These are phyloP conservation scores for Drosophila mayri DNA, from an alignment of 1,140 invertebrate genomes.

Conservation along the genomic window DNA sequence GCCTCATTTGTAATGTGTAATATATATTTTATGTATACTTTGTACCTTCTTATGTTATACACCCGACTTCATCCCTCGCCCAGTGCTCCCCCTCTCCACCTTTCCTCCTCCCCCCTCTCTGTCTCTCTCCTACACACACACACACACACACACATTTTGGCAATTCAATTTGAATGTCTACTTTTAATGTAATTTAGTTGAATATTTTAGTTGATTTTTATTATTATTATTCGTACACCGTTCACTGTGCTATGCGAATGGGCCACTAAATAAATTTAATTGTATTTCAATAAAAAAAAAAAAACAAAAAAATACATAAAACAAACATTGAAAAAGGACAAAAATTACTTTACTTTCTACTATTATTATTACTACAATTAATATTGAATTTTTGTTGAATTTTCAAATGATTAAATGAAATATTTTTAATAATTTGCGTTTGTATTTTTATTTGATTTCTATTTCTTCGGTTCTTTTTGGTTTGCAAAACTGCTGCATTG, in stretches of 20 bases:
- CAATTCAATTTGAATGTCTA: constrained; percentile 70
- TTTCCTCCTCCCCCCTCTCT: constrained; percentile 3
- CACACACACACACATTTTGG: constrained; percentile 52
- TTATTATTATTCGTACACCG: constrained; percentile 74
- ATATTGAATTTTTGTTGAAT: constrained; percentile 84
- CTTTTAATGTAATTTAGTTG: constrained; percentile 84
- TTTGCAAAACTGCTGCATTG: constrained; percentile 39
- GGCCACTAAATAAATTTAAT: constrained; percentile 80
- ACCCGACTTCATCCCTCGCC: constrained; percentile 45
- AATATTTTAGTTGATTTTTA: constrained; percentile 85
- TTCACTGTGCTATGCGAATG: constrained; percentile 39
- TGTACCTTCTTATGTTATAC: constrained; percentile 77
- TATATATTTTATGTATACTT: constrained; percentile 78
- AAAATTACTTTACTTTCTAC: constrained; percentile 73
- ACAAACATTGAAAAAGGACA: constrained; percentile 53
- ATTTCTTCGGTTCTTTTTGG: constrained; percentile 39
- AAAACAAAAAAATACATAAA: constrained; percentile 23
- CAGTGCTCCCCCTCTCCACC: constrained; percentile 47
- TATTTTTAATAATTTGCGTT: constrained; percentile 68
- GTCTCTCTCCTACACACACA: constrained; percentile 6
- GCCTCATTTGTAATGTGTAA: constrained; percentile 77
- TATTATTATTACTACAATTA: constrained; percentile 79
- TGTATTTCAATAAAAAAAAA: constrained; percentile 58
- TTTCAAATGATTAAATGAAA: constrained; percentile 84
- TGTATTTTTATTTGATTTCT: constrained; percentile 37